These are phyloP conservation scores for Anoplolepis gracilipes DNA, from an alignment of 1,140 invertebrate genomes.

Conservation along the genomic window DNA sequence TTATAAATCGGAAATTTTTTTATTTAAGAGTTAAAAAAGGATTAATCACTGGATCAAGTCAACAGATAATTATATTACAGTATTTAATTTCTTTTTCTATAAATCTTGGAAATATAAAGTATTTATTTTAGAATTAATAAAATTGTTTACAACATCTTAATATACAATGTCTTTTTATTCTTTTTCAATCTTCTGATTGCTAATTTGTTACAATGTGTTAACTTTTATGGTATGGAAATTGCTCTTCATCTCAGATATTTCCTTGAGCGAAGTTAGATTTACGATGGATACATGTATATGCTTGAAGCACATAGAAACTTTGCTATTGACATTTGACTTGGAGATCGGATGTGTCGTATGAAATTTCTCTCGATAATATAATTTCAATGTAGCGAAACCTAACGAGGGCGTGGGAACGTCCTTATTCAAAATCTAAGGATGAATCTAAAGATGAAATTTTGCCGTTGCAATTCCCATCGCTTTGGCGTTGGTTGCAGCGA, in stretches of 20 bases:
- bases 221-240: background rate
- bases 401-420: background rate
- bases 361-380: constrained; percentile 36
- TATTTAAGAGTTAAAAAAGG: background rate
- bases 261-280: background rate
- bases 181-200: background rate
- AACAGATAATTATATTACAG: background rate
- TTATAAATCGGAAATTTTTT: background rate
- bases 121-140: background rate
- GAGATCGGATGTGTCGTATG: background rate
- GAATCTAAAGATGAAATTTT: constrained; percentile 20
- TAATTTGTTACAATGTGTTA: background rate
- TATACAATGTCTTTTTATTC: background rate
- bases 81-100: background rate
- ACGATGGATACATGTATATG: background rate
- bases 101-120: background rate
- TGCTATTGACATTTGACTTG: background rate
- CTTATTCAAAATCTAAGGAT: constrained; percentile 25
- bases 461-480: background rate
- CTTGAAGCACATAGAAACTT: background rate
- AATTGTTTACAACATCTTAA: too few species aligned
- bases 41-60: background rate
- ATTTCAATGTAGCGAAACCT: constrained; percentile 37
- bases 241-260: background rate
- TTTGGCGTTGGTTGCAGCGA: background rate